These are phyloP conservation scores for Bombus breviceps DNA, from an alignment of 1,140 invertebrate species.

Conservation along the genomic window DNA sequence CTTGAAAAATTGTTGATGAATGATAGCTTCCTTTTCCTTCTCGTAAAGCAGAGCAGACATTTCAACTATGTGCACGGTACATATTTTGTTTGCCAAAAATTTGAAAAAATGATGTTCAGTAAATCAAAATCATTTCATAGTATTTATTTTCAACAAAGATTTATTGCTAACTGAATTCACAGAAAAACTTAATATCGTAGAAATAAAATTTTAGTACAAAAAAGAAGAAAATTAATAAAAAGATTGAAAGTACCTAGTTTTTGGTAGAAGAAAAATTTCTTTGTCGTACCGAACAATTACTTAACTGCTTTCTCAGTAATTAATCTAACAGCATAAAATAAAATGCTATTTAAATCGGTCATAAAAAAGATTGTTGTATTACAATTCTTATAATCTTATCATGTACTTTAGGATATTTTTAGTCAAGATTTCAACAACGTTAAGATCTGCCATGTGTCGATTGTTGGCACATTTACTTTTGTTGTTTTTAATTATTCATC, in stretches of 20 bases:
- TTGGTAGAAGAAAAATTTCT: too few species aligned
- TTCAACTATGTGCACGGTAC: not conserved
- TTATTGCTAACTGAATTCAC: not conserved
- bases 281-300: too few species aligned
- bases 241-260: too few species aligned
- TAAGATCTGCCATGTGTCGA: not conserved
- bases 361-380: too few species aligned
- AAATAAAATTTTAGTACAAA: too few species aligned
- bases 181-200: not conserved
- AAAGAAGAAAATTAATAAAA: too few species aligned
- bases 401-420: not conserved
- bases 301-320: too few species aligned
- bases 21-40: not conserved
- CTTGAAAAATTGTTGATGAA: not conserved
- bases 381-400: not conserved
- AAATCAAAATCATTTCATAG: not conserved
- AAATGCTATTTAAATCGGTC: too few species aligned
- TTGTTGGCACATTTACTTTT: not conserved
- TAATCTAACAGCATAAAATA: too few species aligned
- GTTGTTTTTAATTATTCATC: not conserved
- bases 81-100: too few species aligned
- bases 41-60: not conserved
- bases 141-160: not conserved
- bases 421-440: not conserved
- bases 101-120: not conserved